Conservation (phyloP, 2,797 vertebrate genomes). For the Sus cebifrons region DNA sequence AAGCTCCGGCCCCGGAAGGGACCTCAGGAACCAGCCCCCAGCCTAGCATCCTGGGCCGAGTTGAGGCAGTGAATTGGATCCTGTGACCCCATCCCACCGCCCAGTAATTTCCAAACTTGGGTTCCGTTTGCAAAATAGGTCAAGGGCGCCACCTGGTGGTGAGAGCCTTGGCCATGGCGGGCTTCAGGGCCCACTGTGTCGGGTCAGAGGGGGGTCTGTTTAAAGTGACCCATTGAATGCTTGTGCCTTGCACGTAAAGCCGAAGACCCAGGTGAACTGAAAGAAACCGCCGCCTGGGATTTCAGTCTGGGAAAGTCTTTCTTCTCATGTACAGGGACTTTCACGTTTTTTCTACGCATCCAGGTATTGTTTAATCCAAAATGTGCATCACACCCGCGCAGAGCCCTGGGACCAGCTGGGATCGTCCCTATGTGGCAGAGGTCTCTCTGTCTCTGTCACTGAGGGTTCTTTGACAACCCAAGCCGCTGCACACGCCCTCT, state of each 20-base stretch:
- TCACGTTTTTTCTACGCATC: neutral
- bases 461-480: fast-evolving
- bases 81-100: neutral
- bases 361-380: neutral
- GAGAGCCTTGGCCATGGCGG: fast-evolving
- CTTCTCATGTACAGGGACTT: fast-evolving
- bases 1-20: neutral
- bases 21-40: neutral
- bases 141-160: conserved; percentile 78
- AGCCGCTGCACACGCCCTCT: fast-evolving
- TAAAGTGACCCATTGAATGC: fast-evolving
- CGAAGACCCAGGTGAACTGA: too few relatives aligned
- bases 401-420: neutral
- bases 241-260: neutral
- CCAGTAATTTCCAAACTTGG: fast-evolving
- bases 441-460: fast-evolving
- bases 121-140: neutral
- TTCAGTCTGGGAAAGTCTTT: neutral
- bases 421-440: neutral
- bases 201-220: neutral
- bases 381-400: neutral
- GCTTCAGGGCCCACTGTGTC: fast-evolving
- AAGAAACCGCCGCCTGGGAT: neutral
- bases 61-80: neutral
- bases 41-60: neutral